These are phyloP conservation scores for Actinopyga echinites DNA, from an alignment of 53 echinoderm and acorn worm species.

Conservation along the genomic window DNA sequence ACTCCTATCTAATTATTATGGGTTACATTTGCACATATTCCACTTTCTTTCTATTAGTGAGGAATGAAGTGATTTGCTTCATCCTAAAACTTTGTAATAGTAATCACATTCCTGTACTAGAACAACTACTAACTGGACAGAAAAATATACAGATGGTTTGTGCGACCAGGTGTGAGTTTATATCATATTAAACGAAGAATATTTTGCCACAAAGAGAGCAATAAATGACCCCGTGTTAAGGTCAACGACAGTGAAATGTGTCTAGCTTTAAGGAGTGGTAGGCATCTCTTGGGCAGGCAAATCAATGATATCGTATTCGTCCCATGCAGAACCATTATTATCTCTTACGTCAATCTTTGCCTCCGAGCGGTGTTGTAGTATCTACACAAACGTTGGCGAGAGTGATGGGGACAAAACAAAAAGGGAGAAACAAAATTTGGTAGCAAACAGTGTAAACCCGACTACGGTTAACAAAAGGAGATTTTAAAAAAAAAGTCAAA, in stretches of 20 bases:
- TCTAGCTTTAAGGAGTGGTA: background rate
- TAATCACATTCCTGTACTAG: too few species aligned
- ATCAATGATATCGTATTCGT: constrained; percentile 28
- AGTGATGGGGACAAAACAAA: constrained; percentile 21
- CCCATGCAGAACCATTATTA: constrained; percentile 27
- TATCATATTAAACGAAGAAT: background rate
- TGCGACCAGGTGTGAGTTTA: background rate
- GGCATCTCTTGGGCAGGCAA: constrained; percentile 8
- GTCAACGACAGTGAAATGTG: background rate
- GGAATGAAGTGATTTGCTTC: too few species aligned
- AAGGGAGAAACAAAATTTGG: constrained; percentile 5
- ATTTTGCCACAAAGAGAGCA: background rate
- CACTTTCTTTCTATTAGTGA: too few species aligned
- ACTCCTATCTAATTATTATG: too few species aligned
- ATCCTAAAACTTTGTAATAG: too few species aligned
- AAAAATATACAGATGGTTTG: background rate
- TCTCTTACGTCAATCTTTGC: constrained; percentile 42
- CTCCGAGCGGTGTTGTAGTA: constrained; percentile 33
- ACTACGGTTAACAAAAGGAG: too few species aligned
- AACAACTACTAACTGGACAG: too few species aligned
- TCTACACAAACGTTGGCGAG: constrained; percentile 20
- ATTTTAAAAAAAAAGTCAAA: too few species aligned
- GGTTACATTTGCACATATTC: too few species aligned
- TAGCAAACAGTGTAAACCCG: background rate
- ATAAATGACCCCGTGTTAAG: too few species aligned